phyloP scores from a whole-genome alignment of 2,888 invertebrate species.

The Hydropsyche betteni region DNA sequence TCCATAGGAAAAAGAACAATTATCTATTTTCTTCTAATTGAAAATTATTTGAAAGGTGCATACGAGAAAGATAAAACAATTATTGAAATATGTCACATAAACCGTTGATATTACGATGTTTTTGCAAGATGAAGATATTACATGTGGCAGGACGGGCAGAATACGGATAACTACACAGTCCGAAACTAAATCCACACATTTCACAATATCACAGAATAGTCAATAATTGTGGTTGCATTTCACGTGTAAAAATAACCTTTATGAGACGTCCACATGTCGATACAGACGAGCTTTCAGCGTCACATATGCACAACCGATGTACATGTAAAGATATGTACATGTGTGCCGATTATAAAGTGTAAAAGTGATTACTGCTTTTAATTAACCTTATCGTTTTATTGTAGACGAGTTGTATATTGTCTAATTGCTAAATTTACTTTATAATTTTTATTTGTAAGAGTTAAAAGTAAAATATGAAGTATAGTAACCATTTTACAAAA shows the following conservation, averaged over 20 bases:
- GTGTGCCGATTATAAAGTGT: background rate
- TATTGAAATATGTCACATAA: background rate
- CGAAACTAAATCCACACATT: constrained; percentile 42
- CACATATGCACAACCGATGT: background rate
- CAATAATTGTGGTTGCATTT: constrained; percentile 43
- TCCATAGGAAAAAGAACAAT: too few species aligned
- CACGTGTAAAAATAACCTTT: background rate
- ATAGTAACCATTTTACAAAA: too few species aligned
- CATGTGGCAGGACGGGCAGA: constrained; percentile 32
- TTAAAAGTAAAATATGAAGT: too few species aligned
- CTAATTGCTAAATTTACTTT: background rate
- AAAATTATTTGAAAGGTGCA: too few species aligned
- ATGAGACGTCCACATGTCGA: too few species aligned
- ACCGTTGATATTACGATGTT: too few species aligned
- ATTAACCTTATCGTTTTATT: too few species aligned
- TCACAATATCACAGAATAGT: constrained; percentile 51
- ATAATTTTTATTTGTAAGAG: too few species aligned
- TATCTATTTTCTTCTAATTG: too few species aligned
- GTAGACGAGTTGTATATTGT: background rate
- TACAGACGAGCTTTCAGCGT: background rate
- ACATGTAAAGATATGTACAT: background rate
- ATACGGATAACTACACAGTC: constrained; percentile 26
- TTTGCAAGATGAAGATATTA: background rate
- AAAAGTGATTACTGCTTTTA: constrained; percentile 1
- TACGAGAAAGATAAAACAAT: background rate